Evolutionary conservation across 2,888 invertebrate genomes (phyloP).

Genomic region (Acronicta leporina): DNA sequence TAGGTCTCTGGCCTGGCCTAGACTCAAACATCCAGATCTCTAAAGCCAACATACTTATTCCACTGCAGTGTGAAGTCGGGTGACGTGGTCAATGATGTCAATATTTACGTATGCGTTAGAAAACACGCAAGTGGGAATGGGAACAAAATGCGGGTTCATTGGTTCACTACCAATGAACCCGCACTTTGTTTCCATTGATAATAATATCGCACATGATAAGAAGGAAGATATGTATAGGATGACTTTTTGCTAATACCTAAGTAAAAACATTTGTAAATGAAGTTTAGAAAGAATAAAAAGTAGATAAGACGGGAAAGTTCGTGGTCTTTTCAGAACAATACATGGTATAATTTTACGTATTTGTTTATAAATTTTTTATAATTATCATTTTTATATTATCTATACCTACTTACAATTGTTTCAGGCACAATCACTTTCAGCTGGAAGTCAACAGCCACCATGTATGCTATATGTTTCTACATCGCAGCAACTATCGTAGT

Average conservation of each 20-base stretch:
- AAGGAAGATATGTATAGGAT: not conserved
- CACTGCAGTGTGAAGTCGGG: not conserved
- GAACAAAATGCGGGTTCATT: no score
- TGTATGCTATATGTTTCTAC: conserved; percentile 91
- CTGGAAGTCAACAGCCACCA: conserved; percentile 90
- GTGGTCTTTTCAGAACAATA: no score
- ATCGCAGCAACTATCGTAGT: conserved; percentile 89
- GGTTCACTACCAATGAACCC: not conserved
- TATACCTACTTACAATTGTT: conserved; percentile 30
- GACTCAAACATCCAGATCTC: not conserved
- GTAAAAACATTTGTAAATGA: no score
- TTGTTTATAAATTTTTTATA: no score
- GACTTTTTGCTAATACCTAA: no score
- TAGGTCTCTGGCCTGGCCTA: not conserved
- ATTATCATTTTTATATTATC: no score
- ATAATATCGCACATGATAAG: not conserved
- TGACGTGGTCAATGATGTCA: conserved; percentile 11
- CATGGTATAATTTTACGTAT: no score
- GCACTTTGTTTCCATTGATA: conserved; percentile 1
- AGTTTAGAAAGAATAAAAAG: no score
- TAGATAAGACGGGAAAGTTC: no score
- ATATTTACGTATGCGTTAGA: not conserved
- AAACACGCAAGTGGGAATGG: not conserved
- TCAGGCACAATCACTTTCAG: conserved; percentile 90
- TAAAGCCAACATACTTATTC: not conserved